These are phyloP conservation scores for Pseudococcus longispinus DNA, from an alignment of 2,888 invertebrate species.

Conservation along the genomic window DNA sequence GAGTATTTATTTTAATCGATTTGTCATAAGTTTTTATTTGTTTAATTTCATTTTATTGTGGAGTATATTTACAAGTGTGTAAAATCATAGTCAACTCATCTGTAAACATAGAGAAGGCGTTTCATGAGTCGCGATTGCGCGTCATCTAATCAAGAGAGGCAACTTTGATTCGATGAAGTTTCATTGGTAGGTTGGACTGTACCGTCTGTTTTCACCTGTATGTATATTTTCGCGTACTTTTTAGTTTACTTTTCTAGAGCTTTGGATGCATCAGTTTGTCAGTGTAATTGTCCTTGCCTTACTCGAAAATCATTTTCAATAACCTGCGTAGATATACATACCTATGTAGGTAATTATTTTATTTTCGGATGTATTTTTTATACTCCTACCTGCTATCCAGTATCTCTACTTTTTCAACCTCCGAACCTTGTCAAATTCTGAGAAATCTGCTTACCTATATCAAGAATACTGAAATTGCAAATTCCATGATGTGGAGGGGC, in stretches of 20 bases:
- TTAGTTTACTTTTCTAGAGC: not conserved
- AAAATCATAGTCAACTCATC: conserved; percentile 10
- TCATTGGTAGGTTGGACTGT: conserved; percentile 54
- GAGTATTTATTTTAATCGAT: not conserved
- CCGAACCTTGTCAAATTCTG: no score
- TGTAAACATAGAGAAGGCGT: conserved; percentile 48
- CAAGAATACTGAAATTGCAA: no score
- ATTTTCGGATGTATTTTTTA: no score
- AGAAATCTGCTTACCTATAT: no score
- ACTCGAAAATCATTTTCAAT: not conserved
- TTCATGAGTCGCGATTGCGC: conserved; percentile 45
- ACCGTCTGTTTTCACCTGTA: conserved; percentile 29
- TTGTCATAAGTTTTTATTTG: not conserved
- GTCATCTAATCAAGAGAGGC: conserved; percentile 50
- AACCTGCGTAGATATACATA: not conserved
- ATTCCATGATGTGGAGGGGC: no score
- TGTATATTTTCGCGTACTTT: conserved; percentile 27
- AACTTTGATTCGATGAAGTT: conserved; percentile 50
- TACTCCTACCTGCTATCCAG: no score
- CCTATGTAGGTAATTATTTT: no score
- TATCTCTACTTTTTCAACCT: no score
- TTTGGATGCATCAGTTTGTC: not conserved
- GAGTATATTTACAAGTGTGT: not conserved
- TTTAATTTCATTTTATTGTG: not conserved
- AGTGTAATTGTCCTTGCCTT: not conserved